Conservation (phyloP, 2,113 vertebrate genomes). For the Bubo blakistoni region DNA sequence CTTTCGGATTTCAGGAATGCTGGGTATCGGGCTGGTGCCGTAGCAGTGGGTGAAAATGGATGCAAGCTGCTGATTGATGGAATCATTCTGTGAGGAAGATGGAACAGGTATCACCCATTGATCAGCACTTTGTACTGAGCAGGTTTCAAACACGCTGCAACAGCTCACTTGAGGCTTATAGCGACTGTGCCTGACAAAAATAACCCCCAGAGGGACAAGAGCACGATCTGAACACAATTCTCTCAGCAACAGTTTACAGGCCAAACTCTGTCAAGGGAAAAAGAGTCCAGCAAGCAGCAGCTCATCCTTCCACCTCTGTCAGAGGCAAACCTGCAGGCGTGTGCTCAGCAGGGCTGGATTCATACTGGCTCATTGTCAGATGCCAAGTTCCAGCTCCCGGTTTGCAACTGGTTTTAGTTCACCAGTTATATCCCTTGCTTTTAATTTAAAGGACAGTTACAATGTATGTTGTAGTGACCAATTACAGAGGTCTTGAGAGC, state of each 20-base stretch:
- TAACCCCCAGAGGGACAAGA: neutral
- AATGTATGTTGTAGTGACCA: accelerated
- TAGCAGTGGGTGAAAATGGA: slow-evolving; percentile 92
- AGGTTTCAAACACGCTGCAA: neutral
- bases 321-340: neutral
- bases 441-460: neutral
- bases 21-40: slow-evolving; percentile 86
- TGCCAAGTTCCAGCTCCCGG: neutral
- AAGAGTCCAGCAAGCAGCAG: neutral
- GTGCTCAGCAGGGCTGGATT: neutral
- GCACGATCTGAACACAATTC: too few species aligned
- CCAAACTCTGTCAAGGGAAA: neutral
- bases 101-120: neutral
- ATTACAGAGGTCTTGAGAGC: neutral
- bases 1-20: slow-evolving; percentile 82
- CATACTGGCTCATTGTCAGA: neutral
- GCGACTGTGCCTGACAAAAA: neutral
- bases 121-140: accelerated
- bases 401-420: neutral
- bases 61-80: slow-evolving; percentile 86
- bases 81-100: slow-evolving; percentile 80
- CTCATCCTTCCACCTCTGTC: too few species aligned
- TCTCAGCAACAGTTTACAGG: neutral
- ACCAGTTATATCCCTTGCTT: neutral
- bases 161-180: neutral